Conservation (phyloP, 2,888 invertebrate species). For the Oeneis ivallda region DNA sequence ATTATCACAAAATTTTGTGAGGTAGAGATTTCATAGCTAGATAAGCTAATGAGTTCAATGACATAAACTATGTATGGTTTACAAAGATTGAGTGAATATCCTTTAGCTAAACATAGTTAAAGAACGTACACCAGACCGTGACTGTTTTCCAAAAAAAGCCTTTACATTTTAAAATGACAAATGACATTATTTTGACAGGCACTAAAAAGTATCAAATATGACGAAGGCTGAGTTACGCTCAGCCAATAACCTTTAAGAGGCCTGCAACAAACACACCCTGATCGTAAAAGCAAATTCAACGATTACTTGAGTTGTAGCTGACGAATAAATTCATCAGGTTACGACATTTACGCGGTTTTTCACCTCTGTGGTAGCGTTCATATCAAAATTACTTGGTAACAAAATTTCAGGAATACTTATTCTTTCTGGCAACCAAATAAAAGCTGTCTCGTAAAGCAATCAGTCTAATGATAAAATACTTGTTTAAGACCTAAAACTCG, state of each 20-base stretch:
- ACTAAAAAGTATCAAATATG: slow-evolving; percentile 35
- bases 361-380: slow-evolving; percentile 34
- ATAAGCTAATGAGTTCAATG: no score
- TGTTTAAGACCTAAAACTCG: not conserved
- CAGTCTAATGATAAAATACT: slow-evolving; percentile 9
- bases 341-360: slow-evolving; percentile 40
- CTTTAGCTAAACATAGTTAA: not conserved
- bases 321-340: slow-evolving; percentile 45
- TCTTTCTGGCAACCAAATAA: slow-evolving; percentile 15
- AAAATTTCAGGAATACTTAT: slow-evolving; percentile 26
- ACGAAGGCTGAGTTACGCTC: slow-evolving; percentile 37
- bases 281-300: slow-evolving; percentile 46
- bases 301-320: slow-evolving; percentile 44
- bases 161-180: slow-evolving; percentile 16
- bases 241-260: slow-evolving; percentile 39
- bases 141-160: not conserved
- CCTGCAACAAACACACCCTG: slow-evolving; percentile 39
- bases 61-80: no score
- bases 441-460: slow-evolving; percentile 12
- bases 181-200: slow-evolving; percentile 30
- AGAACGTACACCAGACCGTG: not conserved
- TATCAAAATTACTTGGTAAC: slow-evolving; percentile 30
- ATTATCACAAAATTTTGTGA: no score
- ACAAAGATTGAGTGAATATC: not conserved
- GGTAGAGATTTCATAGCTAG: no score